Conservation (phyloP, 2,888 invertebrate species). For the Synergus laeviventris region DNA sequence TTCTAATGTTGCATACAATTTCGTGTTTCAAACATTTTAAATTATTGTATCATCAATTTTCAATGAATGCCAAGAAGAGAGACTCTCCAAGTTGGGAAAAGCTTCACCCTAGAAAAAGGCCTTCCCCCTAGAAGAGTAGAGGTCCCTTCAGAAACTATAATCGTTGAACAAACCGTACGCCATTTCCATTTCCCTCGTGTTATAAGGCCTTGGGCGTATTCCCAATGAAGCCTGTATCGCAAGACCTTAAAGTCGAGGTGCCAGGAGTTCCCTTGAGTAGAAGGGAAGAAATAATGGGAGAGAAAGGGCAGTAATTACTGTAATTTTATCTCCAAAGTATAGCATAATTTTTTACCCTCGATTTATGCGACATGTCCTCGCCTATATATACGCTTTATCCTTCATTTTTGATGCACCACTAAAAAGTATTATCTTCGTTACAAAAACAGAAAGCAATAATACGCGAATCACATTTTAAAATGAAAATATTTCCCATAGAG, state of each 20-base stretch:
- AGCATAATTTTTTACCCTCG: slow-evolving; percentile 63
- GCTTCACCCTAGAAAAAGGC: too few relatives aligned
- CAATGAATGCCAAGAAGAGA: too few relatives aligned
- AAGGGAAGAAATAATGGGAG: slow-evolving; percentile 57
- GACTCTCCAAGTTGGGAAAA: too few relatives aligned
- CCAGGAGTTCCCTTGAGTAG: slow-evolving; percentile 59
- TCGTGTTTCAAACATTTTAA: too few relatives aligned
- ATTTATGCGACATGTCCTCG: slow-evolving; percentile 59
- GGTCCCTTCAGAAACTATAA: slow-evolving; percentile 63
- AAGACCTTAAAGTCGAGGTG: slow-evolving; percentile 53
- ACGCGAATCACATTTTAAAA: neutral
- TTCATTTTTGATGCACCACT: slow-evolving; percentile 43
- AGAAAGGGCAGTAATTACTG: slow-evolving; percentile 67
- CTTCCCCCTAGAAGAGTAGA: too few relatives aligned
- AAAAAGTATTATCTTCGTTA: neutral
- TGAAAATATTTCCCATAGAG: neutral
- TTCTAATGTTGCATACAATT: too few relatives aligned
- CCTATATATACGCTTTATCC: slow-evolving; percentile 60
- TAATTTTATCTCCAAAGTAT: slow-evolving; percentile 66
- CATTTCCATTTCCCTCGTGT: slow-evolving; percentile 62
- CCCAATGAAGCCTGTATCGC: slow-evolving; percentile 59
- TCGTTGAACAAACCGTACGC: slow-evolving; percentile 64
- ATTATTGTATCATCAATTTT: too few relatives aligned
- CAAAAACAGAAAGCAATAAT: neutral
- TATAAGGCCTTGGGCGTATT: slow-evolving; percentile 60